Base-by-base conservation (phyloP, 2,797 vertebrate genomes). In the Heteromormyrus szaboi region DNA sequence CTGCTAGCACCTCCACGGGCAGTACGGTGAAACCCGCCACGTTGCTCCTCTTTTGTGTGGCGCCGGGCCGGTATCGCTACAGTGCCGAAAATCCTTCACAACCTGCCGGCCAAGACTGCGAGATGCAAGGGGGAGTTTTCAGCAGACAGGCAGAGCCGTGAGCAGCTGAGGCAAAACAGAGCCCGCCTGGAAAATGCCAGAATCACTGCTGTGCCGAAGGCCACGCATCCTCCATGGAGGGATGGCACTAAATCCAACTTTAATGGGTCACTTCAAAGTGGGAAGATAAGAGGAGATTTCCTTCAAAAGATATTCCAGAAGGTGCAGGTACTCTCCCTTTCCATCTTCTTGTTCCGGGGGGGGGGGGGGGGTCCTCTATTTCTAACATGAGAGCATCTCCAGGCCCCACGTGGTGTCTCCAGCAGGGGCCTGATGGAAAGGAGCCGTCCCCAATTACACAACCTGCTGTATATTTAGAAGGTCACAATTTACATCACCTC, bases 401-500 rank as follows among this genome's bases (percentile, higher is more conserved):
- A 72, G 72, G 85, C 12, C 22, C n/a, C 83, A 51, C 2, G 14
- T 33, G 54, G 72, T 8, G 44, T 46, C n/a, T 29, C 2, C 29
- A 51, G 79, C 59, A 53, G 89, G 90, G 33, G 87, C 89, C 88
- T 90, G 79, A 90, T 85, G 59, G 89, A 8, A 22, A 89, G 83
- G 90, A 90, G 89, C 86, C 87, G 86, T 89, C 44, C 87, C 86
- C 89, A 89, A 91, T 93, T 92, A 91, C 90, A 90, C 89, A 65
- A 7, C 91, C 92, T 92, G 92, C 92, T 94, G 92, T 91, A 94
- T 95, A 94, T 95, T 95, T 93, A 94, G 93, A 95, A 95, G 93
- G 94, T 94, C 94, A 95, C 89, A 92, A 92, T 94, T 94, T 93
- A 94, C 93, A 94, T 92, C 81, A 90, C 91, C 91, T 92, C 90